Conservation (phyloP, 2,888 invertebrate species). For the Mallateleia sp. region DNA sequence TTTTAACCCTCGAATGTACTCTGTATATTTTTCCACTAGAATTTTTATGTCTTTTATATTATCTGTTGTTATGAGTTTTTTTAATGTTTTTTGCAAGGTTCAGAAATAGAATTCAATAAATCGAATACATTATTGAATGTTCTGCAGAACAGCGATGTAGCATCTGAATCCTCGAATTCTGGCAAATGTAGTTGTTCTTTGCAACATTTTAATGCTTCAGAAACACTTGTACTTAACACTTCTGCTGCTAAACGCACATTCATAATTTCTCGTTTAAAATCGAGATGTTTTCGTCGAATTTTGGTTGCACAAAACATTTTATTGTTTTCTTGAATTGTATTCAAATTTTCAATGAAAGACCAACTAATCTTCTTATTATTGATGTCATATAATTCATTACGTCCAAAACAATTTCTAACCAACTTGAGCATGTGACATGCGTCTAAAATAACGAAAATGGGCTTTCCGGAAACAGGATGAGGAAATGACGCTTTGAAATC, state of each 20-base stretch:
- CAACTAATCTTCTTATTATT: slow-evolving; percentile 67
- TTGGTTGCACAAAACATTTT: slow-evolving; percentile 76
- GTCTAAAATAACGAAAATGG: slow-evolving; percentile 40
- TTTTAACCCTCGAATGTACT: slow-evolving; percentile 37
- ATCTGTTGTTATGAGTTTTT: slow-evolving; percentile 29
- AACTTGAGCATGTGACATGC: slow-evolving; percentile 68
- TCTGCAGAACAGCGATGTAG: slow-evolving; percentile 66
- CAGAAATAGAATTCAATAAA: slow-evolving; percentile 78
- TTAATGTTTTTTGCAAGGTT: slow-evolving; percentile 43
- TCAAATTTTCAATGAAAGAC: slow-evolving; percentile 72
- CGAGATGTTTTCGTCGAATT: slow-evolving; percentile 65
- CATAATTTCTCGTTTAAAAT: slow-evolving; percentile 74
- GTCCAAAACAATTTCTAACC: slow-evolving; percentile 53
- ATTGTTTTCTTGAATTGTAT: slow-evolving; percentile 76
- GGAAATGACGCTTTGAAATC: slow-evolving; percentile 5
- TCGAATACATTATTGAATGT: slow-evolving; percentile 80
- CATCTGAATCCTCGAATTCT: slow-evolving; percentile 1
- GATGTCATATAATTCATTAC: slow-evolving; percentile 35
- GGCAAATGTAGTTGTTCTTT: slow-evolving; percentile 13
- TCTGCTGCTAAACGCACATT: slow-evolving; percentile 77
- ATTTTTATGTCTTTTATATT: slow-evolving; percentile 42
- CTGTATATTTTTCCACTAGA: slow-evolving; percentile 23
- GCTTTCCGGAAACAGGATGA: slow-evolving; percentile 16
- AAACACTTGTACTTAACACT: slow-evolving; percentile 76
- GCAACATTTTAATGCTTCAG: slow-evolving; percentile 67